Evolutionary conservation across 2,797 vertebrate species (phyloP).

Genomic region (Pangasius mekongensis): DNA sequence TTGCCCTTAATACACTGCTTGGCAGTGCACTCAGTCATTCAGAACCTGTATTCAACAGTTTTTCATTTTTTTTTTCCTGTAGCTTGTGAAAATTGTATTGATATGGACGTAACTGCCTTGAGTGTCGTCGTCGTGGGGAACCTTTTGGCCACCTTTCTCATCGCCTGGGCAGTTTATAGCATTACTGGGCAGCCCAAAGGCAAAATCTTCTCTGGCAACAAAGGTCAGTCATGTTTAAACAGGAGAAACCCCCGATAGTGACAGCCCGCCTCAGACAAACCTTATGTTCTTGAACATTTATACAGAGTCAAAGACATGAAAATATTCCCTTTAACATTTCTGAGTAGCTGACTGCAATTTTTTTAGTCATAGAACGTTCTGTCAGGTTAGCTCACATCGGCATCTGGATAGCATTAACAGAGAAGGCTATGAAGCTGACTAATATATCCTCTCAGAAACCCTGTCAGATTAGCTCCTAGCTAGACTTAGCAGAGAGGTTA

Average conservation of each 20-base stretch:
- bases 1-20: not conserved
- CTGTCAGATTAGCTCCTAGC: not conserved
- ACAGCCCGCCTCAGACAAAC: not conserved
- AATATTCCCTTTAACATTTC: not conserved
- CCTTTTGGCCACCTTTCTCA: constrained; percentile 58
- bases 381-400: not conserved
- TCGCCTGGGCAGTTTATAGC: constrained; percentile 70
- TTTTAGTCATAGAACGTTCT: not conserved
- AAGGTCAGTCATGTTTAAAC: constrained; percentile 58
- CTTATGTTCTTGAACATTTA: not conserved
- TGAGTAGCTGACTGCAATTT: not conserved
- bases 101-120: not conserved
- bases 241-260: not conserved
- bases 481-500: not conserved
- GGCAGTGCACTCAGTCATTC: not conserved
- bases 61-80: not conserved
- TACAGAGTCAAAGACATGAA: not conserved
- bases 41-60: not conserved
- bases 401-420: not conserved
- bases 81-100: constrained; percentile 74
- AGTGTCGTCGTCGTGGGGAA: constrained; percentile 55
- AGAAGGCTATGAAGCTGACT: not conserved
- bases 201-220: constrained; percentile 48
- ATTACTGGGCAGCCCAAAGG: constrained; percentile 47
- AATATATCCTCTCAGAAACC: not conserved